phyloP scores from a whole-genome alignment of 1,140 invertebrate species.

The Eciton burchellii region DNA sequence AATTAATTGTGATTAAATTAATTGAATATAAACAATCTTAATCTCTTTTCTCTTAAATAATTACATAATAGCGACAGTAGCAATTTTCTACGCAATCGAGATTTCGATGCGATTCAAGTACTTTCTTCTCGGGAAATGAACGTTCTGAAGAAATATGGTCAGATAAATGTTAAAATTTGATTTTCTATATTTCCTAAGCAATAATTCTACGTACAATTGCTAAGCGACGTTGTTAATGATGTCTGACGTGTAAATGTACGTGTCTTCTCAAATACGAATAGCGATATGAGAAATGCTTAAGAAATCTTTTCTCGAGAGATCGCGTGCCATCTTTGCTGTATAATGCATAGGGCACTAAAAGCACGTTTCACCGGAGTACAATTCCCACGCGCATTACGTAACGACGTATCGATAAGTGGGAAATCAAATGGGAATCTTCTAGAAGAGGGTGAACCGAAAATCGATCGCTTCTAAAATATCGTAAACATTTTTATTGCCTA shows the following conservation, averaged over 20 bases:
- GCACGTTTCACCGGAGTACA: slow-evolving; percentile 17
- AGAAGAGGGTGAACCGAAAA: neutral
- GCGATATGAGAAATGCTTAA: neutral
- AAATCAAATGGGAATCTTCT: slow-evolving; percentile 34
- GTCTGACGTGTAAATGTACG: neutral
- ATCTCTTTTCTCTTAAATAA: neutral
- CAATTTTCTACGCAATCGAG: too few relatives aligned
- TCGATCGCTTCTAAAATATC: slow-evolving; percentile 39
- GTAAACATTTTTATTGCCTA: slow-evolving; percentile 16
- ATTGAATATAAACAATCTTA: too few relatives aligned
- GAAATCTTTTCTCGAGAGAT: neutral
- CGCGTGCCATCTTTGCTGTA: slow-evolving; percentile 1
- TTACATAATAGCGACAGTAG: neutral
- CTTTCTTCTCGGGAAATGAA: neutral
- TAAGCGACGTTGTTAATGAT: neutral
- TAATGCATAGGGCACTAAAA: slow-evolving; percentile 21
- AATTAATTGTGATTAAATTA: neutral
- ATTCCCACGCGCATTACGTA: slow-evolving; percentile 48
- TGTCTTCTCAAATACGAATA: neutral
- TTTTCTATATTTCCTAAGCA: neutral
- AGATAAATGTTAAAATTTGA: neutral
- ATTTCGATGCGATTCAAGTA: too few relatives aligned
- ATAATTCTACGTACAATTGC: neutral
- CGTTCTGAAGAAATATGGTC: neutral
- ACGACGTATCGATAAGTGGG: slow-evolving; percentile 35